Conservation (phyloP, 2,113 vertebrate species). For the Ophthalmolycus amberensis region DNA sequence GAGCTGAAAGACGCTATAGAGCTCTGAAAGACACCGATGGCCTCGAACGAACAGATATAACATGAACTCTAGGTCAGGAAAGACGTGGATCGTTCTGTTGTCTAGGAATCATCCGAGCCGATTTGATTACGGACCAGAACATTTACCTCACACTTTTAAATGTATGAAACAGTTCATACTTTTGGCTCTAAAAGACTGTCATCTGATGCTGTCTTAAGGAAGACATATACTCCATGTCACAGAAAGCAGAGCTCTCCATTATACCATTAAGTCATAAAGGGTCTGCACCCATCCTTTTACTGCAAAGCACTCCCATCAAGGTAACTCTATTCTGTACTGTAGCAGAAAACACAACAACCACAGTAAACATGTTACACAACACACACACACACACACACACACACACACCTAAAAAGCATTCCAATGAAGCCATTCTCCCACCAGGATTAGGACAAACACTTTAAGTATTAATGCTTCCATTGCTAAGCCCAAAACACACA, state of each 20-base stretch:
- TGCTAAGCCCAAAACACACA: conserved; percentile 26
- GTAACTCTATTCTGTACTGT: neutral
- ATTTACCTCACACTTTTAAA: neutral
- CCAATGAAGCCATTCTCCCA: conserved; percentile 47
- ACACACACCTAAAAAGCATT: conserved; percentile 15
- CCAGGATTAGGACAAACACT: conserved; percentile 43
- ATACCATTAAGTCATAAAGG: conserved; percentile 27
- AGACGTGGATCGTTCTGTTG: neutral
- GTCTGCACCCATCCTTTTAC: conserved; percentile 25
- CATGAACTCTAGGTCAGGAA: neutral
- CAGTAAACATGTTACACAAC: conserved; percentile 16
- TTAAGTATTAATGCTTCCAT: conserved; percentile 41
- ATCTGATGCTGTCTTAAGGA: conserved; percentile 13
- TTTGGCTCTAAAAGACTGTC: neutral
- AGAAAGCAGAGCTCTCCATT: conserved; percentile 12
- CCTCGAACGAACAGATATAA: neutral
- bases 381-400: conserved; percentile 1
- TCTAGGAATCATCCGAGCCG: neutral
- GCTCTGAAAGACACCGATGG: conserved; percentile 15
- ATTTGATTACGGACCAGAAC: neutral
- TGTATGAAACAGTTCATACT: neutral
- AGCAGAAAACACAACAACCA: conserved; percentile 28
- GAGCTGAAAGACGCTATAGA: neutral
- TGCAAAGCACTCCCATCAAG: conserved; percentile 10
- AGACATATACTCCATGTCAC: conserved; percentile 2